Base-by-base conservation (phyloP, 2,888 invertebrate species). In the Arge pagana region DNA sequence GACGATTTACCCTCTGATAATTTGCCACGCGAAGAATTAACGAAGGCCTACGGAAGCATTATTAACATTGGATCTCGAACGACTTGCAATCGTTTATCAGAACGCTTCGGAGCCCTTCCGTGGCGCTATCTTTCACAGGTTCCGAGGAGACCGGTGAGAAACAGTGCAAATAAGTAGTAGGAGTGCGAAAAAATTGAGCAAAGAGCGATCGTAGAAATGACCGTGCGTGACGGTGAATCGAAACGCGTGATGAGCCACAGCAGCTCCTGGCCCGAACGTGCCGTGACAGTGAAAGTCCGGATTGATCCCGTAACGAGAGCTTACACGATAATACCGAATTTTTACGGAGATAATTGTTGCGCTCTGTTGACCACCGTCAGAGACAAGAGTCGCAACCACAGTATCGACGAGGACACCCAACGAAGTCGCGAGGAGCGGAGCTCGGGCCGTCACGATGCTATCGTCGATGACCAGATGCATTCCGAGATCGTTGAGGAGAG, bases 251-350 rank as follows among this genome's bases (percentile, higher is more conserved):
- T 71, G 70, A 66, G 59, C 54, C 69, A 70, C 55, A 71, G 71
- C 56, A 67, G 59, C 56, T 69, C 71, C 15, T 71, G 71, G 71
- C 71, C 71, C 41, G 64, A 66, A 35, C 60, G 67, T 31, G 58
- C 64, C 15, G 56, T 62, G 35, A 63, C 69, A 40, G 68, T 71
- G 15, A 67, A 67, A 58, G 63, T 71, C 50, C 62, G 67, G 30
- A 59, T 71, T 24, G 64, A 71, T 56, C 68, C 69, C 4, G 48
- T 65, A 36, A 69, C 71, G 21, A 63, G 71, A 33, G 67, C 70
- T 37, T 71, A 68, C 37, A 67, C 67, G 30, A 69, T 71, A 40
- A 63, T 69, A 16, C 69, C 70, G 24, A 57, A 61, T 42, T 58
- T 63, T 23, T 16, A 15, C 23, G 33, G 21, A 0, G 23, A 33